A percentile compares a stretch with the other conserved stretches of the same genome.
phyloP scores from a whole-genome alignment of 2,113 vertebrate genomes.

The Nematolebias whitei region DNA sequence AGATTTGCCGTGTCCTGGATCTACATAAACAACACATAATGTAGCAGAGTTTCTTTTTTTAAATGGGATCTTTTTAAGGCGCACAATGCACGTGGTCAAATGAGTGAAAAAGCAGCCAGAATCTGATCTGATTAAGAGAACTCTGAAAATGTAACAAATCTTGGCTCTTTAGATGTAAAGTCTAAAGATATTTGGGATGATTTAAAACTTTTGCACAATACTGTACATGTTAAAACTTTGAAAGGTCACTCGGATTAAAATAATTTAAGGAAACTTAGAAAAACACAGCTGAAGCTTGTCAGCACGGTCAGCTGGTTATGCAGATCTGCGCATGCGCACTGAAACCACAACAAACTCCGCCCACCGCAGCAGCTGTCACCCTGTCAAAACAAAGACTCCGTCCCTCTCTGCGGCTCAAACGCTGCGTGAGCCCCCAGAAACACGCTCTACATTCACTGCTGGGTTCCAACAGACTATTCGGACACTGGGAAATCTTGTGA shows the following conservation, averaged over 20 bases:
- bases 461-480: conserved; percentile 9
- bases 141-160: too few species aligned
- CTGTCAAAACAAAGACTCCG: conserved; percentile 89
- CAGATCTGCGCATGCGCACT: conserved; percentile 63
- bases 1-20: too few species aligned
- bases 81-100: too few species aligned
- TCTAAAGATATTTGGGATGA: neutral
- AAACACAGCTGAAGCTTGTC: conserved; percentile 11
- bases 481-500: conserved; percentile 17
- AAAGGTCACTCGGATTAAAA: neutral
- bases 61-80: too few species aligned
- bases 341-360: conserved; percentile 81
- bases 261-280: neutral
- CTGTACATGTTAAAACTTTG: neutral
- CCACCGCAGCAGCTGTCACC: conserved; percentile 86
- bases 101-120: too few species aligned
- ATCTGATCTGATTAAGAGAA: neutral
- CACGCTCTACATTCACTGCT: neutral
- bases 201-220: neutral
- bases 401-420: conserved; percentile 48
- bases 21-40: too few species aligned
- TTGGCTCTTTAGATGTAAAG: too few species aligned
- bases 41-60: too few species aligned
- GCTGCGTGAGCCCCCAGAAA: conserved; percentile 49
- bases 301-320: conserved; percentile 56